Evolutionary conservation across 2,888 invertebrate species (phyloP), one percentile per base, ranked within the genome.

Genomic region (Halictus ligatus): DNA sequence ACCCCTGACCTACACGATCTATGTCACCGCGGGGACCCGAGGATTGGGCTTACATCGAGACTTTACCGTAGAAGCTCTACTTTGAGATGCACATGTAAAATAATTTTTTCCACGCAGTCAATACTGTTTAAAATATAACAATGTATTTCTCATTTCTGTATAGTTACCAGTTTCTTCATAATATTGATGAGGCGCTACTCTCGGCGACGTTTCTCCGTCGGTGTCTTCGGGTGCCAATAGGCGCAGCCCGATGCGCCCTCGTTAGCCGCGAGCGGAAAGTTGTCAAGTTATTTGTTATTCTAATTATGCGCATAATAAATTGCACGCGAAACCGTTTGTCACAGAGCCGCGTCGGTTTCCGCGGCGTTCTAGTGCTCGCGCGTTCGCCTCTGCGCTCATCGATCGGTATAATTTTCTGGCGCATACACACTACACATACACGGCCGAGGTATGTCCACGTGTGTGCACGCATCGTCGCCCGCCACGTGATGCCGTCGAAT

Each of bases 251-350:
- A 88, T 86, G 84, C 79, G 77, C 72, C 78, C 86, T 89, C 84
- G 90, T 90, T 90, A 90, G 80, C 84, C 77, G 79, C 67, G 73
- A 86, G 81, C 81, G 75, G 88, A 89, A 88, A 90, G 85, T 88
- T 80, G 88, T 87, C 83, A 85, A 88, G 87, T 90, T 87, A 87
- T 90, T 84, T 89, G 86, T 90, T 88, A 89, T 86, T 86, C 90
- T 90, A 89, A 90, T 90, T 90, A 90, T 90, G 90, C 89, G 89
- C 89, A 90, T 90, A 90, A 90, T 90, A 90, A 90, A 90, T 87
- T 83, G 84, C 89, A 90, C 86, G 90, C 89, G 84, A 89, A 85
- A 90, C 77, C 83, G 75, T 81, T 80, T 75, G 84, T 86, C 90
- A 85, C 86, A 82, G 21, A n/a, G 72, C 84, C 78, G 72, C 48